These are phyloP conservation scores for Sinella curviseta DNA, from an alignment of 1,140 invertebrate genomes.

Conservation along the genomic window DNA sequence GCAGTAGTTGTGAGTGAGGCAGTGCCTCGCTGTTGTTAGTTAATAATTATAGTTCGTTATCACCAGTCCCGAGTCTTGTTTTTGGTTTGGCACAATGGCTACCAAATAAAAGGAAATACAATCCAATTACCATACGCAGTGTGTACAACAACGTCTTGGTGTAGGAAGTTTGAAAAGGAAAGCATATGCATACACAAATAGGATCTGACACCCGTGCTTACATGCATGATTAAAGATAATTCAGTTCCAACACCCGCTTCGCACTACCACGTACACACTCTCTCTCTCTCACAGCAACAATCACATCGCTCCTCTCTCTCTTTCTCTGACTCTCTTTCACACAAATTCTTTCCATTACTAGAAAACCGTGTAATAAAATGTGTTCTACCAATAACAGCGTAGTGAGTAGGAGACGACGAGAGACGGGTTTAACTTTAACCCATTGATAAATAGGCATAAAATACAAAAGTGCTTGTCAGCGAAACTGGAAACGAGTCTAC, in stretches of 20 bases:
- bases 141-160: no score
- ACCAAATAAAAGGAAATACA: background rate
- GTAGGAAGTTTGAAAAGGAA: no score
- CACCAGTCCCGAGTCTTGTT: background rate
- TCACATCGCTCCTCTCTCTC: no score
- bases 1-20: no score
- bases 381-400: background rate
- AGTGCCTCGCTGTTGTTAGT: no score
- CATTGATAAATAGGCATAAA: background rate
- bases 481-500: no score
- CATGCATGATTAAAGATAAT: conserved; percentile 11
- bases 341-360: no score
- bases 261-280: no score
- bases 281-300: no score
- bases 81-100: background rate
- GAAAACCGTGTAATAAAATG: background rate
- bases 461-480: background rate
- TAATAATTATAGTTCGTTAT: background rate
- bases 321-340: no score
- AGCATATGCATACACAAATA: conserved; percentile 12
- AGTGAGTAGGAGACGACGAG: background rate
- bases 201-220: conserved; percentile 8
- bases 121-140: no score
- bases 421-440: background rate
- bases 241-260: background rate